Evolutionary conservation across 2,113 vertebrate species (phyloP).

Genomic region (Peromyscus maniculatus): DNA sequence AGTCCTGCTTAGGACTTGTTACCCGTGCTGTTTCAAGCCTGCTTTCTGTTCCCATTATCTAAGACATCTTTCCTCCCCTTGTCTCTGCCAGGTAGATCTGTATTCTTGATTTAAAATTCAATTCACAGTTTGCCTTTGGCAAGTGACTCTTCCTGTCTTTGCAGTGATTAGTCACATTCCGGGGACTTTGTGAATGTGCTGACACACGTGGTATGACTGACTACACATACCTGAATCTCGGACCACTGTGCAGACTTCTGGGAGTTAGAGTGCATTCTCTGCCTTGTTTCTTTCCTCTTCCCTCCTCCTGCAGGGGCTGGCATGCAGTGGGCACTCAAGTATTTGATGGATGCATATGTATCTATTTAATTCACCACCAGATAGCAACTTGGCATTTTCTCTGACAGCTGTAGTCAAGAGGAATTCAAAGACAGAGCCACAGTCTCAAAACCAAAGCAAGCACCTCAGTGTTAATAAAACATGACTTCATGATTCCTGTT

Average conservation of each 20-base stretch:
- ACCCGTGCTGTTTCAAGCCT: not conserved
- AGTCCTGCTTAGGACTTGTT: not conserved
- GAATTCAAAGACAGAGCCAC: constrained; percentile 52
- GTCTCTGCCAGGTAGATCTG: not conserved
- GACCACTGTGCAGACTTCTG: not conserved
- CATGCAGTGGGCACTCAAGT: constrained; percentile 32
- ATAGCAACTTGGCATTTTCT: constrained; percentile 67
- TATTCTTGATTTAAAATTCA: not conserved
- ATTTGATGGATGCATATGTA: constrained; percentile 54
- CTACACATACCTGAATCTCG: not conserved
- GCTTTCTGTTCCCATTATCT: not conserved
- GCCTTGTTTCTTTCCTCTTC: constrained; percentile 50
- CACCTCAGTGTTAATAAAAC: constrained; percentile 34
- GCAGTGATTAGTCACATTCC: not conserved
- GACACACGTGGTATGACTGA: not conserved
- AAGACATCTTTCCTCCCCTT: not conserved
- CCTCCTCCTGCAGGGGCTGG: constrained; percentile 36
- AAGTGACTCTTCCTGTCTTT: not conserved
- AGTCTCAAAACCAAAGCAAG: constrained; percentile 45
- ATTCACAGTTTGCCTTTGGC: not conserved
- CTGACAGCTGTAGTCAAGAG: constrained; percentile 67
- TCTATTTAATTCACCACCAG: constrained; percentile 68
- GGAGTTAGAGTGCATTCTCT: not conserved
- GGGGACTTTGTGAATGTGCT: not conserved
- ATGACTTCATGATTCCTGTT: constrained; percentile 39